phyloP scores from a whole-genome alignment of 1,140 invertebrate genomes.

The Ephestia elutella region DNA sequence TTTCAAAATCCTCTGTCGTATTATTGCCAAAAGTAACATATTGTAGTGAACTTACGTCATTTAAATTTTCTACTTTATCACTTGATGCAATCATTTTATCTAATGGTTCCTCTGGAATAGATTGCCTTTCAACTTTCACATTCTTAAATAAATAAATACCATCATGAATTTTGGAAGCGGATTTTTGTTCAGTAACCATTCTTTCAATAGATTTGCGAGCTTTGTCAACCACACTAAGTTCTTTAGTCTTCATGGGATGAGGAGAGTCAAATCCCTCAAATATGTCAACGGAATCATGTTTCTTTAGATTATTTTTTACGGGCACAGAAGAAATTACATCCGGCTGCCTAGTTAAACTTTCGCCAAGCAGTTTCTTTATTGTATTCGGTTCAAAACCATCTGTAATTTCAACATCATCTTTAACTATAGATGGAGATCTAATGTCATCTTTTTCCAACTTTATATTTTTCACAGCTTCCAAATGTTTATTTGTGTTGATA shows the following conservation, averaged over 20 bases:
- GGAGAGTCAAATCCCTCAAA: constrained; percentile 50
- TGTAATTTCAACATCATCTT: constrained; percentile 31
- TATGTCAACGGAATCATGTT: constrained; percentile 47
- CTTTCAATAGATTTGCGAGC: constrained; percentile 27
- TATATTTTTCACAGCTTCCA: constrained; percentile 18
- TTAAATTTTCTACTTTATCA: constrained; percentile 11
- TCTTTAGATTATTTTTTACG: constrained; percentile 29
- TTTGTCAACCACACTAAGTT: constrained; percentile 24
- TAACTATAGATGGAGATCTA: constrained; percentile 48
- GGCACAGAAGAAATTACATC: constrained; percentile 21
- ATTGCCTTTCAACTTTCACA: constrained; percentile 17
- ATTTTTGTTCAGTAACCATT: constrained; percentile 20
- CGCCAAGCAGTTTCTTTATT: constrained; percentile 47
- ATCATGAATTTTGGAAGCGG: background rate
- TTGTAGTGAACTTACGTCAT: background rate
- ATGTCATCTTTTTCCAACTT: constrained; percentile 26
- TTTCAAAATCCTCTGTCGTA: constrained; percentile 55
- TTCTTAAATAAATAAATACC: constrained; percentile 12
- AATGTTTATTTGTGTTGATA: constrained; percentile 17
- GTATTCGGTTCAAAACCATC: constrained; percentile 40
- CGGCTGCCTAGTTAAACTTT: constrained; percentile 34
- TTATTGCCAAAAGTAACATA: constrained; percentile 30
- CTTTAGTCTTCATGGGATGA: constrained; percentile 9
- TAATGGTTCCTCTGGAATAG: constrained; percentile 13
- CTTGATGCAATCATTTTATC: background rate